These are phyloP conservation scores for Platycercus adscitus DNA, from an alignment of 2,113 vertebrate species.

Conservation along the genomic window DNA sequence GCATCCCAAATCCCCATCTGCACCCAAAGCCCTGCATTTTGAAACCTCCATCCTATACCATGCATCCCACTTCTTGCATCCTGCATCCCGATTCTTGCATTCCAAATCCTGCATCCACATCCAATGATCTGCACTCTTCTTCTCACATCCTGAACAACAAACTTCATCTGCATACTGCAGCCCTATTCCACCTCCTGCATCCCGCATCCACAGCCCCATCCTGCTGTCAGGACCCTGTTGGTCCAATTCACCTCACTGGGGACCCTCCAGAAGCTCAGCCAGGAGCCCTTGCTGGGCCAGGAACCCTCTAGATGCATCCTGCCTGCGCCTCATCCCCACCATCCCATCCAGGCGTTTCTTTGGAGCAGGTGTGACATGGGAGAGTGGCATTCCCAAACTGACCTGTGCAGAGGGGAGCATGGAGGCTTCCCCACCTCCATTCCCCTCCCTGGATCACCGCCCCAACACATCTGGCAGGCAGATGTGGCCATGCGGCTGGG, in stretches of 20 bases:
- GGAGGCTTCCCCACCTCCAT: neutral
- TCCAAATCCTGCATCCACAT: neutral
- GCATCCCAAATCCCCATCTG: neutral
- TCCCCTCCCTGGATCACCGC: neutral
- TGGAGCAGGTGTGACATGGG: neutral
- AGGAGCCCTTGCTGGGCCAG: neutral
- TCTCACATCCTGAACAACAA: neutral
- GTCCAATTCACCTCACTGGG: neutral
- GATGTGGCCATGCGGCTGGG: slow-evolving; percentile 25
- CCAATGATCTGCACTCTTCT: neutral
- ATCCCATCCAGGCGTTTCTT: neutral
- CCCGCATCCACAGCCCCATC: too few species aligned
- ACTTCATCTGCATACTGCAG: neutral
- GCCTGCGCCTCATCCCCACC: neutral
- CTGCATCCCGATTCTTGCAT: neutral
- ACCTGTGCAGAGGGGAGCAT: neutral
- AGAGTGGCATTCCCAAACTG: neutral
- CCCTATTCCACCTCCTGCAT: neutral
- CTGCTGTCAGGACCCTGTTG: accelerated
- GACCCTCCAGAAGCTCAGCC: neutral
- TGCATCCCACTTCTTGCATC: neutral
- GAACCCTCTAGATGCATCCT: neutral
- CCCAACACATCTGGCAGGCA: slow-evolving; percentile 70
- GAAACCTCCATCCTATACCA: neutral
- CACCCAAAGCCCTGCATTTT: neutral